These are phyloP conservation scores for Heterotilapia buettikoferi DNA, from an alignment of 2,113 vertebrate genomes.

Conservation along the genomic window DNA sequence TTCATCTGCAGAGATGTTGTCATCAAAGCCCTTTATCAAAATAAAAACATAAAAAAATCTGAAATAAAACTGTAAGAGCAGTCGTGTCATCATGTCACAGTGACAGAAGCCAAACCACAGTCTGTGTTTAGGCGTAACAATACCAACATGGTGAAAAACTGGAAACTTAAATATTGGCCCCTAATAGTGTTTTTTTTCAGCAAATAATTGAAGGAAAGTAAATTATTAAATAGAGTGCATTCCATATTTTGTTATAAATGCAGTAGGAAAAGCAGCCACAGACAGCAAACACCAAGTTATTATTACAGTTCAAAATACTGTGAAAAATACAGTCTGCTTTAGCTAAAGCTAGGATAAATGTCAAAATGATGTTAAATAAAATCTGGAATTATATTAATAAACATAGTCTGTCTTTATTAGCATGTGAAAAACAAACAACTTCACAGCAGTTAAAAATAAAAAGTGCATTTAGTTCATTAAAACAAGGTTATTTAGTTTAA, in stretches of 20 bases:
- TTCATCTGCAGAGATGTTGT: not conserved
- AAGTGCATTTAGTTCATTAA: not conserved
- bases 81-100: not conserved
- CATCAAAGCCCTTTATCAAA: not conserved
- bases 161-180: not conserved
- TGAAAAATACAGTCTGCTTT: not conserved
- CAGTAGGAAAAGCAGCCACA: not conserved
- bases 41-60: not conserved
- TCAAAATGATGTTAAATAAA: not conserved
- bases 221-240: not conserved
- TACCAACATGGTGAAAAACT: not conserved
- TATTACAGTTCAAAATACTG: not conserved
- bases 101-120: not conserved
- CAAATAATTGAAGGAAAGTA: not conserved
- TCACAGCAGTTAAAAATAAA: not conserved
- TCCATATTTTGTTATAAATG: not conserved
- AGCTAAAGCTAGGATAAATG: not conserved
- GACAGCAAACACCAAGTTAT: not conserved
- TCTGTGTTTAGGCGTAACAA: not conserved
- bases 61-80: not conserved
- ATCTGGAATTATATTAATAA: not conserved
- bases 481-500: not conserved
- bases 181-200: not conserved
- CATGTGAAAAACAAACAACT: not conserved
- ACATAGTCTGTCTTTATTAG: not conserved